These are phyloP conservation scores for Okamejei kenojei DNA, from an alignment of 2,797 vertebrate species.

Conservation along the genomic window DNA sequence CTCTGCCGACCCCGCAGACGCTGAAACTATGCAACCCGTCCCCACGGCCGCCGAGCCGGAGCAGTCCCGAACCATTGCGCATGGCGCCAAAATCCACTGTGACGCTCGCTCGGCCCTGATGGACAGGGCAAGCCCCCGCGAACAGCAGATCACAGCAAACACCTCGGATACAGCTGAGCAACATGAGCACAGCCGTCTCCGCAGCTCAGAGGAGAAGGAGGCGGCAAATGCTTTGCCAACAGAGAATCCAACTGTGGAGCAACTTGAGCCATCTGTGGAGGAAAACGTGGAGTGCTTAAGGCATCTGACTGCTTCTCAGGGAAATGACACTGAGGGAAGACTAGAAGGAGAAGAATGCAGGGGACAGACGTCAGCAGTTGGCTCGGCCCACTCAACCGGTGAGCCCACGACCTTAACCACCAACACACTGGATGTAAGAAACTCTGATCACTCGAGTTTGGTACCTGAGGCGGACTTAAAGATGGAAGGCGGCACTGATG, in stretches of 20 bases:
- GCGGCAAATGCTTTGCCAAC: neutral
- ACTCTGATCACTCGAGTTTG: constrained; percentile 5
- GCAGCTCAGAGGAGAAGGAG: neutral
- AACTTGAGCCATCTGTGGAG: constrained; percentile 21
- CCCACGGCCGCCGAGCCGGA: constrained; percentile 64
- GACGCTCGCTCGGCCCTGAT: constrained; percentile 41
- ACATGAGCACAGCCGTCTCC: neutral
- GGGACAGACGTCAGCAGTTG: neutral
- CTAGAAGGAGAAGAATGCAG: neutral
- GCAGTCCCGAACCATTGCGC: constrained; percentile 65
- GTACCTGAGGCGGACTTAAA: neutral
- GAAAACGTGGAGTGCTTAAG: constrained; percentile 25
- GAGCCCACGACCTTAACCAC: neutral
- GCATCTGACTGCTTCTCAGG: constrained; percentile 27
- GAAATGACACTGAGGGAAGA: constrained; percentile 1
- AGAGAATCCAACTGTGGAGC: constrained; percentile 19
- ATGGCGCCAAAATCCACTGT: constrained; percentile 57
- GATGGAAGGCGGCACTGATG: neutral
- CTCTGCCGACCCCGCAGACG: constrained; percentile 71
- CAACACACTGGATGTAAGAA: neutral
- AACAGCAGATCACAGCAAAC: constrained; percentile 19
- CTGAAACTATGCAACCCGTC: constrained; percentile 73
- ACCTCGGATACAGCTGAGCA: neutral
- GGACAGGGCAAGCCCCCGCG: constrained; percentile 41
- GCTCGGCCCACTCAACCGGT: neutral